These are phyloP conservation scores for Distichodus sexfasciatus DNA, from an alignment of 2,797 vertebrate species.

Conservation along the genomic window DNA sequence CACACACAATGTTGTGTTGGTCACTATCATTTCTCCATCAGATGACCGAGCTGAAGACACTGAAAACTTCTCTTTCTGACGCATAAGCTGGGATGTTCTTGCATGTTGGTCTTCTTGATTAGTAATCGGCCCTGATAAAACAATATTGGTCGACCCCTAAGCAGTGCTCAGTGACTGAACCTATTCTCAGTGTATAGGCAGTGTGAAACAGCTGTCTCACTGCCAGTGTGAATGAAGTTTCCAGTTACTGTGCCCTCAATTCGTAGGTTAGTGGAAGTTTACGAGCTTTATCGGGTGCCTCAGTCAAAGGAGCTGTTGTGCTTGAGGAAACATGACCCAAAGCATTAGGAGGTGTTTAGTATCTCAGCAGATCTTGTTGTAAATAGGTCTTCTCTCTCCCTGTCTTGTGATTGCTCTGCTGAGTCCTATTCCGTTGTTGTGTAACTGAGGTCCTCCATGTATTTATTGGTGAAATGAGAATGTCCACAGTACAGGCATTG, in stretches of 20 bases:
- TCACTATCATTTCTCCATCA: no score
- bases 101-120: no score
- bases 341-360: slow-evolving; percentile 3
- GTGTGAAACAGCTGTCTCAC: slow-evolving; percentile 8
- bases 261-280: neutral
- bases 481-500: neutral
- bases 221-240: neutral
- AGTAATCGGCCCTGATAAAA: no score
- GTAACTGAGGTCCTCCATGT: neutral
- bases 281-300: slow-evolving; percentile 4
- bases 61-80: no score
- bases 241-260: neutral
- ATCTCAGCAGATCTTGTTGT: slow-evolving; percentile 15
- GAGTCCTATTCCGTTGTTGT: slow-evolving; percentile 4
- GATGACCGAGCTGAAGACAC: no score
- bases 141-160: neutral
- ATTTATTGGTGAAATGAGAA: neutral
- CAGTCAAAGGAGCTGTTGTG: slow-evolving; percentile 25
- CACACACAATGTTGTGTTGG: no score
- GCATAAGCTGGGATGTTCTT: no score
- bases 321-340: neutral
- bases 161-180: neutral
- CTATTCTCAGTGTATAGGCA: slow-evolving; percentile 23
- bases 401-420: neutral
- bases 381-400: neutral